Evolutionary conservation across 2,797 vertebrate genomes (phyloP).

Genomic region (Xenopus petersii): DNA sequence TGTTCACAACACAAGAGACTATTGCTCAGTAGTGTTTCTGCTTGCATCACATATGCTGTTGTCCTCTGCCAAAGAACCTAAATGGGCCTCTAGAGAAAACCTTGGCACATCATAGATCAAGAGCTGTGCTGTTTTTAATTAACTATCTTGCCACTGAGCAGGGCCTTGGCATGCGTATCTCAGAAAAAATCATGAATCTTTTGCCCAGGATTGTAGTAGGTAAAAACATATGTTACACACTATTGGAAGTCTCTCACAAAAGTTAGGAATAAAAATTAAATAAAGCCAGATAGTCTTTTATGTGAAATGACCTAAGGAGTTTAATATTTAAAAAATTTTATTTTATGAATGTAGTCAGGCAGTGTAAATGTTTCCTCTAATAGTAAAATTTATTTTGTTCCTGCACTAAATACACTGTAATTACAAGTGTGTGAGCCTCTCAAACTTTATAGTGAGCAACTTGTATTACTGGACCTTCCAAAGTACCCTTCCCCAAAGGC

Average conservation of each 20-base stretch:
- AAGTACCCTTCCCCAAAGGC: too few relatives aligned
- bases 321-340: too few relatives aligned
- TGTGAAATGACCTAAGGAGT: not conserved
- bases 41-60: constrained; percentile 6
- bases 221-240: not conserved
- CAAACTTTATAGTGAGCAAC: too few relatives aligned
- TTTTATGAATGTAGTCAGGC: too few relatives aligned
- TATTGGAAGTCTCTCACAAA: not conserved
- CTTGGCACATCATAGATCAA: not conserved
- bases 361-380: too few relatives aligned
- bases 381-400: too few relatives aligned
- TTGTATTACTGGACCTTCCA: too few relatives aligned
- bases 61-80: constrained; percentile 4
- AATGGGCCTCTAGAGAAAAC: not conserved
- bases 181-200: not conserved
- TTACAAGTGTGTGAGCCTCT: too few relatives aligned
- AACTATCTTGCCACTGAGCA: constrained; percentile 1
- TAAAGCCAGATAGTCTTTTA: not conserved
- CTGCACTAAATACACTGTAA: too few relatives aligned
- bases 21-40: not conserved
- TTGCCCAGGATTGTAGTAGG: not conserved
- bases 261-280: not conserved
- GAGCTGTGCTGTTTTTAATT: constrained; percentile 6
- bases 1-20: not conserved
- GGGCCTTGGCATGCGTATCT: not conserved